These are phyloP conservation scores for Meghimatium bilineatum DNA, from an alignment of 2,888 invertebrate species.

Conservation along the genomic window DNA sequence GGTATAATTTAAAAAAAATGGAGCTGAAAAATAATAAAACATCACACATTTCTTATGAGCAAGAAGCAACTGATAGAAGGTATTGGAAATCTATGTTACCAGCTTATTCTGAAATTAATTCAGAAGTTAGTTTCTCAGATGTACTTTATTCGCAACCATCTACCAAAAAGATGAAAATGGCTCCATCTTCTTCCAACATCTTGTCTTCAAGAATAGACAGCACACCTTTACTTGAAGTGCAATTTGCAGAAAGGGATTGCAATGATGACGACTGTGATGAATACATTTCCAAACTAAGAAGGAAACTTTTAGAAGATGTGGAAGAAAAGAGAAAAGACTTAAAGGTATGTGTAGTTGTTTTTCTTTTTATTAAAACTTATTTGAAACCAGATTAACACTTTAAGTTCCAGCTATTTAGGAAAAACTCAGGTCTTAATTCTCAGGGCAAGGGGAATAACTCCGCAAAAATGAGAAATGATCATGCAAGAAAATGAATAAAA, in stretches of 20 bases:
- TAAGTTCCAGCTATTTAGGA: no score
- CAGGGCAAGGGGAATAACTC: no score
- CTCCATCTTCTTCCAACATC: neutral
- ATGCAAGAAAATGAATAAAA: no score
- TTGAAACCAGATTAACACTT: no score
- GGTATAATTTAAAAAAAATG: neutral
- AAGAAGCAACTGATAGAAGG: neutral
- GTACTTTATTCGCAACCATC: neutral
- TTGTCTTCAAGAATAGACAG: neutral
- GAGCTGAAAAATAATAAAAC: neutral
- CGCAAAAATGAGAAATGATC: no score
- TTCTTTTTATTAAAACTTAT: no score
- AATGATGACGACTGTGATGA: neutral
- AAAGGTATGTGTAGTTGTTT: neutral
- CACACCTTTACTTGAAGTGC: neutral
- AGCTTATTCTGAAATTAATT: neutral
- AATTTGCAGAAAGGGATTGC: neutral
- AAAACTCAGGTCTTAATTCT: no score
- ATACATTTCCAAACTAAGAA: neutral
- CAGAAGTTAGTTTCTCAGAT: neutral
- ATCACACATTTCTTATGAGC: neutral
- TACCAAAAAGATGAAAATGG: constrained; percentile 5
- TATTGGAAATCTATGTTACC: neutral
- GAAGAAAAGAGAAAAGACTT: neutral
- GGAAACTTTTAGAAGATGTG: neutral